Conservation (phyloP, 2,888 invertebrate genomes). For the Prenolepis imparis region DNA sequence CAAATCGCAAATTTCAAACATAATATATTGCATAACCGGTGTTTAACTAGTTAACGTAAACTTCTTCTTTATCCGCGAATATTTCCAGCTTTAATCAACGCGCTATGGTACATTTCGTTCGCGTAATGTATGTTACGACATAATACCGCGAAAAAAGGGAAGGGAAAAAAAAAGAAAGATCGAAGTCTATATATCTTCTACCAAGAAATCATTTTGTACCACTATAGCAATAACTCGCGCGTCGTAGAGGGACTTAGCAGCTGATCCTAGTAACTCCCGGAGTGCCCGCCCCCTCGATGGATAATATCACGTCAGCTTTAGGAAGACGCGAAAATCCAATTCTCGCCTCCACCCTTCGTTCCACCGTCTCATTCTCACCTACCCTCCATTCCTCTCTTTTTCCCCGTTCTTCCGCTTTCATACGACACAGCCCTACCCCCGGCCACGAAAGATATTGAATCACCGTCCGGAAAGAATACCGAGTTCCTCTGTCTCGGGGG, state of each 20-base stretch:
- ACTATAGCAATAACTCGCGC: conserved; percentile 50
- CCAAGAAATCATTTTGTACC: conserved; percentile 51
- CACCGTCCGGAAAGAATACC: conserved; percentile 61
- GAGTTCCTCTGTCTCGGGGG: conserved; percentile 57
- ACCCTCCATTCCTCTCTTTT: background rate
- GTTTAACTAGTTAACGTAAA: background rate
- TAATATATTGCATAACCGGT: background rate
- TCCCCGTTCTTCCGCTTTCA: conserved; percentile 17
- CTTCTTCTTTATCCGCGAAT: background rate
- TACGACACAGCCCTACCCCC: conserved; percentile 27
- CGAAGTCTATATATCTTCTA: conserved; percentile 3
- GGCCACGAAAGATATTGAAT: conserved; percentile 62
- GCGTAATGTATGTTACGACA: background rate
- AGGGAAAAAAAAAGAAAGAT: background rate
- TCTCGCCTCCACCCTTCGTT: conserved; percentile 30
- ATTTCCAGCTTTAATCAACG: background rate
- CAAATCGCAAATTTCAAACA: background rate
- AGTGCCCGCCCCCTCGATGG: conserved; percentile 47
- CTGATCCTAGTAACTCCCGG: conserved; percentile 51
- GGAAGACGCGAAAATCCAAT: conserved; percentile 59
- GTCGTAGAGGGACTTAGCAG: conserved; percentile 49
- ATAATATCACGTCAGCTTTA: conserved; percentile 56
- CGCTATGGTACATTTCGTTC: background rate
- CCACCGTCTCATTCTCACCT: background rate
- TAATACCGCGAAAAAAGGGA: background rate